Base-by-base conservation (phyloP, 2,888 invertebrate species). In the Tridacna gigas region DNA sequence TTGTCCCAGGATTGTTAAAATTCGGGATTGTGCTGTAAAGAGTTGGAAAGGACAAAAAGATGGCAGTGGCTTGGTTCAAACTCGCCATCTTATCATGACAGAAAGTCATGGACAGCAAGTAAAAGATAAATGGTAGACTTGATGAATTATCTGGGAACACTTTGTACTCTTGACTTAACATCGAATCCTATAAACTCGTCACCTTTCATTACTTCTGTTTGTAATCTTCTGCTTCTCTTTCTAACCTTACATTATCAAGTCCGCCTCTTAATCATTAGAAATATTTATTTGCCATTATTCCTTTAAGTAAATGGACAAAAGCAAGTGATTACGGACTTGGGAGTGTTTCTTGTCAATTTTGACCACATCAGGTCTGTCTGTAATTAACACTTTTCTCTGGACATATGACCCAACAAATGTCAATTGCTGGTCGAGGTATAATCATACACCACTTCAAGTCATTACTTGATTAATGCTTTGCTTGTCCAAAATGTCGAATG, bases 361-460 rank as follows among this genome's bases (percentile, higher is more conserved):
- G 67, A 67, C 67, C 67, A 67, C 67, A 67, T 67, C 67, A 67
- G 45, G 25, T 18, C 15, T 18, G 67, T 67, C 67, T 37, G 37
- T 67, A 67, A 67, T 67, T 67, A 67, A 37, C 67, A 37, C 67
- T 26, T 67, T 67, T 67, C 67, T 28, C 67, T 67, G 67, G 67
- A 67, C 67, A 37, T 67, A 67, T 67, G 67, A 67, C 67, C 67
- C 28, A 28, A 67, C 67, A 67, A 67, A 67, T 63, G 63, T 25
- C 63, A 56, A 56, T 56, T 56, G 56, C 5, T 20, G 20, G 56
- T 56, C 11, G 56, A 56, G 18, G 56, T 56, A 56, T 56, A 56
- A 56, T 56, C 56, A 56, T 56, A 56, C 56, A 56, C 56, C 56
- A 56, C 56, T 56, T 56, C 56, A 15, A 56, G 56, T 56, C 56